Base-by-base conservation (phyloP, 2,113 vertebrate species). In the Burhinus bistriatus region DNA sequence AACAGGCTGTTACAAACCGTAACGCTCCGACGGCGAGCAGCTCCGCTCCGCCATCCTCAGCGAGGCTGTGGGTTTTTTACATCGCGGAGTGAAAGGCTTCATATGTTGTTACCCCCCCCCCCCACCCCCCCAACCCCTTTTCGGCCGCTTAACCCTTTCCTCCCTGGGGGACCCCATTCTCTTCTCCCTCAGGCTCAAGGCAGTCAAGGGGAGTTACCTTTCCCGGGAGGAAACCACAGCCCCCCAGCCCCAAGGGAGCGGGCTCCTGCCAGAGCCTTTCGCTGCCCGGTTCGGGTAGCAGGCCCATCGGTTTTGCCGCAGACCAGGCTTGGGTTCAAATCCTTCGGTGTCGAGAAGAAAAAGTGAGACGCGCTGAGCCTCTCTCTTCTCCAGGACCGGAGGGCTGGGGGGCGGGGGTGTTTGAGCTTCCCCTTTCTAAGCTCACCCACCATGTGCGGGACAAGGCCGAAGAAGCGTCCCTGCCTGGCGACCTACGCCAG, bases 71-170 rank as follows among this genome's bases (percentile, higher is more conserved):
- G 75, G 12, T 0, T 88, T 90, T 96, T 95, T 70, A 87, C 75
- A 79, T 81, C 62, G 83, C 88, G 97, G 89, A 94, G 77, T 94
- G 98, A 98, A 96, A 98, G 89, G 97, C 96, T 97, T 96, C 97
- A 62, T 69, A 66, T 97, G 95, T 57, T 87, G 82, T 77, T 64
- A 32, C 10, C 11, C 42, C 95, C 90, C n/a, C 51, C 80, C 19
- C 47, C 20, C 19, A 20, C 47, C 19, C 49, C 49, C 79, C 72
- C 58, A 40, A 19, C 49, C 22, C 14, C 70, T 77, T 79, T 70
- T 89, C 87, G 18, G 40, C 77, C 72, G 6, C 92, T 98, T 98
- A 98, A 98, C 98, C 59, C 98, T 92, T 97, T 90, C 89, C 72
- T 96, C 59, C 36, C 94, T 30, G 6, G 21, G 66, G 58, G 82